Evolutionary conservation across 2,797 vertebrate species (phyloP), one percentile per base, ranked within the genome.

Genomic region (Halcyon badia): DNA sequence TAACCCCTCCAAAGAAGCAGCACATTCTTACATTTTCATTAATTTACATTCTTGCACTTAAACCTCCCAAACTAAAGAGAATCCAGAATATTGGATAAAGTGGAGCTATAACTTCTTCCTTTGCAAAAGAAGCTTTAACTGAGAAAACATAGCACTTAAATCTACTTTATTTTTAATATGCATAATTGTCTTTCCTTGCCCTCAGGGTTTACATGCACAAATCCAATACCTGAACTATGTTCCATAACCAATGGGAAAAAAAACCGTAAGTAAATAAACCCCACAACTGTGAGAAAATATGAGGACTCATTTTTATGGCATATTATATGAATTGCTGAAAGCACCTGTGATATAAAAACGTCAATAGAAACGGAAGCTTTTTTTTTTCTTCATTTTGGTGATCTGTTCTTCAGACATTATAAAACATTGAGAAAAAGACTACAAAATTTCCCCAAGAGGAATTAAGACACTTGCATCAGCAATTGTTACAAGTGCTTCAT

Each of bases 231-330:
- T 12, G 13, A 85, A 31, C 22, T 80, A 14, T 26, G 17, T 57
- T 42, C 5, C 51, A 44, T 44, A 76, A 76, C 2, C 9, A 69
- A 33, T 18, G 8, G 25, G 11, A 54, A 80, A 62, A 51, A 30
- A 56, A 37, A 1, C 0, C 2, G 2, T 18, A 39, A 46, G 7
- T 19, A 83, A 72, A 61, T n/a, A 86, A 80, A 31, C 1, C 1
- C 8, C 25, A 11, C 6, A 64, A 31, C 8, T 42, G 5, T 52
- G 11, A 87, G 35, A 89, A 81, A 81, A 66, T 8, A 52, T 5
- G 4, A 72, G 5, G 90, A 71, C 10, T 24, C 0, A 28, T 44
- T 89, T 78, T 31, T 48, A 44, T n/a, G 69, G 5, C 76, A 33
- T 69, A 72, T 44, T 24, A 25, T 2, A 21, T 42, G 0, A 39